phyloP scores from a whole-genome alignment of 1,140 invertebrate genomes.

The Spodoptera frugiperda region DNA sequence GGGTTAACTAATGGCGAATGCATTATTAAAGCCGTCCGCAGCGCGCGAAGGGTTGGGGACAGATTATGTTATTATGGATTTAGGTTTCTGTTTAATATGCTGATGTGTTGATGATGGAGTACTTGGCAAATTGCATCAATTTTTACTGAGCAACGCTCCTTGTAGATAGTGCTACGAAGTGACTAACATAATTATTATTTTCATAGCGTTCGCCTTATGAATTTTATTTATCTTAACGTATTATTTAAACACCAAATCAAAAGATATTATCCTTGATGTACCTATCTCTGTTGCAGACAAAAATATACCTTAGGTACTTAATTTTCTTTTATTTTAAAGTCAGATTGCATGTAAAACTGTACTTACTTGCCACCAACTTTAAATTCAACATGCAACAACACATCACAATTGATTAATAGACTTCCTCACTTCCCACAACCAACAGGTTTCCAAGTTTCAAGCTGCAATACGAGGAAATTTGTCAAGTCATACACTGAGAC shows the following conservation, averaged over 20 bases:
- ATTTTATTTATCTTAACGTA: no score
- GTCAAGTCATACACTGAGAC: slow-evolving; percentile 37
- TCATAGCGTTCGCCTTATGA: no score
- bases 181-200: no score
- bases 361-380: no score
- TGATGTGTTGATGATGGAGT: slow-evolving; percentile 46
- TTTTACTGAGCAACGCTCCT: background rate
- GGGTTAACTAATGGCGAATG: slow-evolving; percentile 82
- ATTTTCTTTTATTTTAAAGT: no score
- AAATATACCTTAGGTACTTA: no score
- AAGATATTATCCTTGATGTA: no score
- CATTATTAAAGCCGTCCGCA: slow-evolving; percentile 77
- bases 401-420: background rate
- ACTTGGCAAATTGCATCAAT: background rate
- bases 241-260: no score
- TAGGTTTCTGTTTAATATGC: slow-evolving; percentile 55
- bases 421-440: background rate
- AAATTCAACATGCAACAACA: no score
- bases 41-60: slow-evolving; percentile 74
- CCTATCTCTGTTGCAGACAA: no score
- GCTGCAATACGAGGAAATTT: slow-evolving; percentile 18
- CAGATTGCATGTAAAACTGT: no score
- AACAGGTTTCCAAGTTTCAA: slow-evolving; percentile 13
- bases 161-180: no score
- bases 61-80: slow-evolving; percentile 78